These are phyloP conservation scores for Achlya flavicornis DNA, from an alignment of 2,888 invertebrate species.

Conservation along the genomic window DNA sequence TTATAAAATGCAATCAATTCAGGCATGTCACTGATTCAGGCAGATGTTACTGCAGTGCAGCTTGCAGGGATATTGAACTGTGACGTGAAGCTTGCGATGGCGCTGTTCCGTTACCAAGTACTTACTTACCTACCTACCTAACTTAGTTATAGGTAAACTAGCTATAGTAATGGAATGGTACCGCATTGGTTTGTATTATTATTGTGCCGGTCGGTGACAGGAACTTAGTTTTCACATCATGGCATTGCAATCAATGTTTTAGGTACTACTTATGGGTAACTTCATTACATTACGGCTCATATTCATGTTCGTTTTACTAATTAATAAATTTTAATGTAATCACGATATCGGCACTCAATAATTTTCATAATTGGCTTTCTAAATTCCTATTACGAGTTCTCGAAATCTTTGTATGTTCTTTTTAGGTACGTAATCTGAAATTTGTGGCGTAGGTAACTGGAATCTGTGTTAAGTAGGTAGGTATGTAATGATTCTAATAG, in stretches of 20 bases:
- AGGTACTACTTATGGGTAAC: background rate
- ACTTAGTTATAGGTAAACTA: background rate
- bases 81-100: background rate
- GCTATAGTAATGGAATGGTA: background rate
- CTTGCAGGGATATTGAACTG: background rate
- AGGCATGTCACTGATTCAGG: background rate
- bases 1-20: slow-evolving; percentile 9
- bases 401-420: background rate
- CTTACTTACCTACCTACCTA: too few species aligned
- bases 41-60: slow-evolving; percentile 10
- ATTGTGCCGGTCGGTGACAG: slow-evolving; percentile 4
- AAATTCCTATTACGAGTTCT: slow-evolving; percentile 21
- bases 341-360: slow-evolving; percentile 23
- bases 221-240: background rate
- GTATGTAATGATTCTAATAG: background rate
- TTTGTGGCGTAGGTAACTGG: background rate
- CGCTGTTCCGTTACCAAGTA: background rate
- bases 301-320: background rate
- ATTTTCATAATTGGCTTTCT: slow-evolving; percentile 34
- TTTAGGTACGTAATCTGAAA: background rate
- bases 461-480: background rate
- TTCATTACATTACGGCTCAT: background rate
- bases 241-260: background rate
- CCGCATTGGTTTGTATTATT: slow-evolving; percentile 1
- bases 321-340: slow-evolving; percentile 16